These are phyloP conservation scores for Bombus pyrosoma DNA, from an alignment of 1,140 invertebrate genomes.

Conservation along the genomic window DNA sequence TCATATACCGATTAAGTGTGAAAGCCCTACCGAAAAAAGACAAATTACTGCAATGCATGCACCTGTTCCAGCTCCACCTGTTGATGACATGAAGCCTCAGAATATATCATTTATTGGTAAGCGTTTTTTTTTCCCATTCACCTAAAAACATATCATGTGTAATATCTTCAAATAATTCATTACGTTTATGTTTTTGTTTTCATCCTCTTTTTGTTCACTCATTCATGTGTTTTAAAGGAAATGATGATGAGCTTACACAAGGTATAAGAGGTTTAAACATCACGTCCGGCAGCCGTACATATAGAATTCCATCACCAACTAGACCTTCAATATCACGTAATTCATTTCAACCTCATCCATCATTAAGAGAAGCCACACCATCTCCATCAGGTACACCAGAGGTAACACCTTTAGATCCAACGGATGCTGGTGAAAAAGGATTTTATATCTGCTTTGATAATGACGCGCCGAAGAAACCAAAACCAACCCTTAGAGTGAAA, in stretches of 20 bases:
- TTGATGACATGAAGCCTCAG: slow-evolving; percentile 94
- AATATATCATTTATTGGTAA: slow-evolving; percentile 95
- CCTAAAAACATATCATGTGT: not conserved
- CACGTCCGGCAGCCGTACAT: slow-evolving; percentile 92
- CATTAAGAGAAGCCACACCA: slow-evolving; percentile 79
- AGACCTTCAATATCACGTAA: slow-evolving; percentile 87
- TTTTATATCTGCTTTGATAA: slow-evolving; percentile 97
- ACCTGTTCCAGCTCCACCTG: slow-evolving; percentile 86
- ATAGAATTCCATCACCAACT: slow-evolving; percentile 92
- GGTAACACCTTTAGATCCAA: slow-evolving; percentile 79
- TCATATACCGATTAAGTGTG: slow-evolving; percentile 76
- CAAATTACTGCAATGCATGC: slow-evolving; percentile 83
- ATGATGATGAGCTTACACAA: slow-evolving; percentile 84
- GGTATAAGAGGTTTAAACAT: slow-evolving; percentile 90
- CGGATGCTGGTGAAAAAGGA: slow-evolving; percentile 89
- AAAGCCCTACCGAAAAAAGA: slow-evolving; percentile 78
- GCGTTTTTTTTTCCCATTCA: slow-evolving; percentile 50
- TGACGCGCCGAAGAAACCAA: slow-evolving; percentile 92
- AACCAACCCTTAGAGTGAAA: slow-evolving; percentile 91
- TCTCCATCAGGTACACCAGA: slow-evolving; percentile 76
- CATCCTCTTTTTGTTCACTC: slow-evolving; percentile 41
- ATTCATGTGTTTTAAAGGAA: slow-evolving; percentile 68
- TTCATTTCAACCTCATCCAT: slow-evolving; percentile 86
- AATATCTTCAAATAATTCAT: not conserved
- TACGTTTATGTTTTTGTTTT: slow-evolving; percentile 9